These are phyloP conservation scores for Anoplophora glabripennis DNA, from an alignment of 1,140 invertebrate genomes.

Conservation along the genomic window DNA sequence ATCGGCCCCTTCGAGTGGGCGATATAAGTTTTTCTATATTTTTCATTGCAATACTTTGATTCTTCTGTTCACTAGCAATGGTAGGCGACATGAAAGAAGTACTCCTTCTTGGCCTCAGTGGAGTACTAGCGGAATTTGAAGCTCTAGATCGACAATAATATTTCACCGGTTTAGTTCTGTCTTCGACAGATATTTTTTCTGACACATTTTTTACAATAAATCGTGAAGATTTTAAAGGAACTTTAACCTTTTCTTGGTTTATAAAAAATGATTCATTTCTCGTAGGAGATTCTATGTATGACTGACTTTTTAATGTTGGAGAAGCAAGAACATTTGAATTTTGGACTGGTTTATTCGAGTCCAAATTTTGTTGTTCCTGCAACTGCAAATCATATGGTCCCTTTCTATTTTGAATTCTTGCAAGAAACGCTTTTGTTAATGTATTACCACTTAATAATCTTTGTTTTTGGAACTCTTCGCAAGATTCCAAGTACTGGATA, in stretches of 20 bases:
- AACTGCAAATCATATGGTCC: background rate
- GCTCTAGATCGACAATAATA: constrained; percentile 13
- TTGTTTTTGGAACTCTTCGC: background rate
- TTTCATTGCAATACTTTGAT: constrained; percentile 35
- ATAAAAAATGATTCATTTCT: no score
- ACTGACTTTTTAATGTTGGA: constrained; percentile 20
- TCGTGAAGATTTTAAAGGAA: background rate
- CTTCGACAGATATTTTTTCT: constrained; percentile 5
- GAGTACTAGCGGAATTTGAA: background rate
- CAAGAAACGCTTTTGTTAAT: constrained; percentile 14
- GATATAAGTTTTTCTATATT: constrained; percentile 31
- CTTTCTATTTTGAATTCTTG: constrained; percentile 9
- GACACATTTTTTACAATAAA: constrained; percentile 19
- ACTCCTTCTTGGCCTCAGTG: background rate
- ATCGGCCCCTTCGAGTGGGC: constrained; percentile 32
- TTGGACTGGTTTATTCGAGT: background rate
- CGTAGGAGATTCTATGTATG: constrained; percentile 7
- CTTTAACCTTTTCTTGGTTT: background rate
- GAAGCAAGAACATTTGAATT: background rate
- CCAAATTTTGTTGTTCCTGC: background rate
- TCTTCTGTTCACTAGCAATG: constrained; percentile 39
- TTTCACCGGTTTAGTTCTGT: constrained; percentile 17
- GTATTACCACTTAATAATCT: constrained; percentile 2
- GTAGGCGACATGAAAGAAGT: constrained; percentile 43
- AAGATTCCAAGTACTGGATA: no score